phyloP scores from a whole-genome alignment of 2,888 invertebrate genomes.

The Mylabris sibirica region DNA sequence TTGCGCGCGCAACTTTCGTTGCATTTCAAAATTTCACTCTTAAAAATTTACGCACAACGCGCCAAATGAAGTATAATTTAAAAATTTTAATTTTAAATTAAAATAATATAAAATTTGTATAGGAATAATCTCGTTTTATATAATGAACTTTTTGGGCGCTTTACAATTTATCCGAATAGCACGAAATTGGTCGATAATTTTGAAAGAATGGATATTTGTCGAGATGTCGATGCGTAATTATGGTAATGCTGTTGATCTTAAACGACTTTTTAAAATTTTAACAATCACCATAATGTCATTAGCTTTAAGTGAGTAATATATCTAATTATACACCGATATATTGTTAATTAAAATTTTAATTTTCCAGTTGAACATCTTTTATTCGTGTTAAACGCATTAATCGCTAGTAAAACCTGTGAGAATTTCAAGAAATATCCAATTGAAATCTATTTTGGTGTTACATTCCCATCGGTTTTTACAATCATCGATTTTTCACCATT shows the following conservation, averaged over 20 bases:
- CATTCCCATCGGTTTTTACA: slow-evolving; percentile 65
- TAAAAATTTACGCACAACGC: too few relatives aligned
- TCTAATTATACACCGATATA: background rate
- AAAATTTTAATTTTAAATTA: background rate
- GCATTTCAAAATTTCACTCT: too few relatives aligned
- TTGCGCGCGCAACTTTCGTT: too few relatives aligned
- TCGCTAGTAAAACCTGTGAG: slow-evolving; percentile 41
- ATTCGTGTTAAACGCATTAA: slow-evolving; percentile 49
- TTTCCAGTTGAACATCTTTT: slow-evolving; percentile 54
- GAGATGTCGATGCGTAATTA: slow-evolving; percentile 54
- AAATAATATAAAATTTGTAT: background rate
- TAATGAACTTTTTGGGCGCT: slow-evolving; percentile 47
- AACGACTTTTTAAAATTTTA: slow-evolving; percentile 49
- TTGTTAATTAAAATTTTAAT: slow-evolving; percentile 13
- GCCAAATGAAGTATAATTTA: too few relatives aligned
- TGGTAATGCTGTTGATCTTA: slow-evolving; percentile 44
- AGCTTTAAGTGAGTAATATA: slow-evolving; percentile 53
- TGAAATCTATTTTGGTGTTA: slow-evolving; percentile 50
- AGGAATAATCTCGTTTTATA: slow-evolving; percentile 47
- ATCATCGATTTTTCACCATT: slow-evolving; percentile 62
- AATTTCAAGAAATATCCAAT: slow-evolving; percentile 39
- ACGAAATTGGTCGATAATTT: slow-evolving; percentile 45
- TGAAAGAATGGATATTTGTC: slow-evolving; percentile 53
- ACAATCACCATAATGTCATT: slow-evolving; percentile 49
- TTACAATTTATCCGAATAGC: slow-evolving; percentile 49